Evolutionary conservation across 2,113 vertebrate genomes (phyloP).

Genomic region (Sphaerodactylus townsendi): DNA sequence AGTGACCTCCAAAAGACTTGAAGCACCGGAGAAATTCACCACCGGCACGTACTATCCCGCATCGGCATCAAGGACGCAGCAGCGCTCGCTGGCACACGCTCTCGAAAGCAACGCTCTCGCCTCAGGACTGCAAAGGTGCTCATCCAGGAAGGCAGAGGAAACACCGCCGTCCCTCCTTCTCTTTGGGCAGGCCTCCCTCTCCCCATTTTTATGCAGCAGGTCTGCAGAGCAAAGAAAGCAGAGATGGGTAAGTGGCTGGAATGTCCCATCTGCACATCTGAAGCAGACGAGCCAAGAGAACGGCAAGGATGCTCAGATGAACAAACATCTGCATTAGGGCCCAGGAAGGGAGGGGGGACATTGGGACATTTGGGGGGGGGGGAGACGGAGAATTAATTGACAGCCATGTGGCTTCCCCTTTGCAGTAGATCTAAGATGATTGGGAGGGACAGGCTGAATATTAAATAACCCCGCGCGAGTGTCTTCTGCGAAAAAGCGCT

Average conservation of each 20-base stretch:
- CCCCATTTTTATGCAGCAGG: neutral
- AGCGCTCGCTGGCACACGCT: neutral
- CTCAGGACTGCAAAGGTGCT: neutral
- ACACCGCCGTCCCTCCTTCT: neutral
- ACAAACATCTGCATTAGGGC: neutral
- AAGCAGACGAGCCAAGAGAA: neutral
- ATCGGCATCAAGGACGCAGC: neutral
- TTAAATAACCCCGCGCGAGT: neutral
- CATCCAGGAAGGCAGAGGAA: neutral
- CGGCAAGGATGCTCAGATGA: no score
- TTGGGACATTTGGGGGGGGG: neutral
- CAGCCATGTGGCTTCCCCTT: neutral
- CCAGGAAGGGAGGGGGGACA: neutral
- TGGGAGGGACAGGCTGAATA: neutral
- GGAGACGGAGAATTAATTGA: no score
- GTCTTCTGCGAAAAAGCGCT: neutral
- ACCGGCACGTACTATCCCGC: neutral
- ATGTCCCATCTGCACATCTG: neutral
- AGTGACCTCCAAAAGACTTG: constrained; percentile 7
- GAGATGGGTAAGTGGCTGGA: neutral
- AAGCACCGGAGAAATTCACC: neutral
- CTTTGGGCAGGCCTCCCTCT: neutral
- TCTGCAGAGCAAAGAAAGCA: neutral
- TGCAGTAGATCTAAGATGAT: neutral
- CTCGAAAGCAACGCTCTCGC: neutral